Percentiles rank a stretch among this genome's conserved stretches.
phyloP scores from a whole-genome alignment of 1,140 invertebrate genomes.

The Drosophila quadrilineata region DNA sequence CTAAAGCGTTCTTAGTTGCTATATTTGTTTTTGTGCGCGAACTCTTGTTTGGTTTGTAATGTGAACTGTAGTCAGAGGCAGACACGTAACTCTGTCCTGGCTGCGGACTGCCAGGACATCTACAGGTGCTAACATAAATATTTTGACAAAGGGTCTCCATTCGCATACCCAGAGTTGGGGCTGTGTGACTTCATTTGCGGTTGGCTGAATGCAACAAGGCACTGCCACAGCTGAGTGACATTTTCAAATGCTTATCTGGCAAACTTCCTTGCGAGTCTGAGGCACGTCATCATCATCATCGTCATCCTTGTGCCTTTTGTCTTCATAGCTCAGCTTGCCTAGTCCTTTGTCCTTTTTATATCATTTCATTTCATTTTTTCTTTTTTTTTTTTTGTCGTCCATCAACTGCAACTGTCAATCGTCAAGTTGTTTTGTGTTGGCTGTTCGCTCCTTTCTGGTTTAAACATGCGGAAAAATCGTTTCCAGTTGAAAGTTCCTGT shows the following conservation, averaged over 20 bases:
- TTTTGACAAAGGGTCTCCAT: slow-evolving; percentile 59
- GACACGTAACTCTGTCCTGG: no score
- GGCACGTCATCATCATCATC: slow-evolving; percentile 16
- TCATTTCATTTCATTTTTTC: no score
- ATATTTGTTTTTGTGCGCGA: background rate
- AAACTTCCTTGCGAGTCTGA: slow-evolving; percentile 55
- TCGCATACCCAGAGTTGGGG: slow-evolving; percentile 17
- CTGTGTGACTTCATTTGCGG: slow-evolving; percentile 49
- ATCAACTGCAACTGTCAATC: slow-evolving; percentile 72
- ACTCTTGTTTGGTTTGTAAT: slow-evolving; percentile 35
- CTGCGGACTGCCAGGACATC: no score
- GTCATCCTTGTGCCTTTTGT: background rate
- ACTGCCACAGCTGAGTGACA: slow-evolving; percentile 40
- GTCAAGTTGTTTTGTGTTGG: slow-evolving; percentile 46
- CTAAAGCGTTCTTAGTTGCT: no score
- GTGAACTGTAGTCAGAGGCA: slow-evolving; percentile 23
- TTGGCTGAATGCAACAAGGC: slow-evolving; percentile 39
- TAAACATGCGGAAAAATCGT: slow-evolving; percentile 76
- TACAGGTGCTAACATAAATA: slow-evolving; percentile 74
- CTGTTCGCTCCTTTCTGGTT: slow-evolving; percentile 19
- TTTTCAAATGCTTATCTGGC: slow-evolving; percentile 70
- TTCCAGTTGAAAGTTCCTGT: slow-evolving; percentile 73
- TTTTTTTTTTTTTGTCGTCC: no score
- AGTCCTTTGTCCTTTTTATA: background rate
- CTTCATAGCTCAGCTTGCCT: slow-evolving; percentile 10